phyloP scores from a whole-genome alignment of 1,140 invertebrate species.

The Lordiphosa clarofinis region DNA sequence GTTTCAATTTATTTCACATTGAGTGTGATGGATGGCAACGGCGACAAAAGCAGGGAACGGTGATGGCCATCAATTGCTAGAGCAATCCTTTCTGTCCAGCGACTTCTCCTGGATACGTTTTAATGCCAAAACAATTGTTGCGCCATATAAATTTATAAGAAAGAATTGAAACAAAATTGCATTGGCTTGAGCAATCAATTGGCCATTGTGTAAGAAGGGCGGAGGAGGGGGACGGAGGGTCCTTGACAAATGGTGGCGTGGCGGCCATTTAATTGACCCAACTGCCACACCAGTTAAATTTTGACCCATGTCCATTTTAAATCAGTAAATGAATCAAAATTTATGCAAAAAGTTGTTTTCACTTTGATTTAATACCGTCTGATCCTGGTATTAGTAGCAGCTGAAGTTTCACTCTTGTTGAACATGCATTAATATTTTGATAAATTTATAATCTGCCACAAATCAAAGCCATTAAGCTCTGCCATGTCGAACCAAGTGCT shows the following conservation, averaged over 20 bases:
- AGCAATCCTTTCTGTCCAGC: conserved; percentile 2
- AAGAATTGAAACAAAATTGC: conserved; percentile 18
- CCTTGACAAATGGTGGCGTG: too few species aligned
- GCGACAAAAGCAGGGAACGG: conserved; percentile 10
- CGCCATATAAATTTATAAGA: conserved; percentile 31
- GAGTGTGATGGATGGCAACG: conserved; percentile 50
- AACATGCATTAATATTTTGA: conserved; percentile 6
- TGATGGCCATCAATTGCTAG: conserved; percentile 4
- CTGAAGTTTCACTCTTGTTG: conserved; percentile 27
- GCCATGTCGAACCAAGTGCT: conserved; percentile 34
- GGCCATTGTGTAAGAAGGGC: neutral
- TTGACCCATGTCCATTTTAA: too few species aligned
- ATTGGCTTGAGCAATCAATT: conserved; percentile 21
- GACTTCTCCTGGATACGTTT: conserved; percentile 6
- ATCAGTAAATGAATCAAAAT: too few species aligned
- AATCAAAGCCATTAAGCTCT: conserved; percentile 25
- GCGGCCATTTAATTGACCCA: too few species aligned
- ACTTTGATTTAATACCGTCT: conserved; percentile 26
- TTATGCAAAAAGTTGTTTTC: too few species aligned
- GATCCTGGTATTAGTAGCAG: conserved; percentile 25
- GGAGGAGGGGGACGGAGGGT: neutral
- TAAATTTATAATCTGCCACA: conserved; percentile 7
- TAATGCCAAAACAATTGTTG: conserved; percentile 61
- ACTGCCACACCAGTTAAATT: too few species aligned
- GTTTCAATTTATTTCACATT: conserved; percentile 58